These are phyloP conservation scores for Drosophila testacea DNA, from an alignment of 2,888 invertebrate species.

Conservation along the genomic window DNA sequence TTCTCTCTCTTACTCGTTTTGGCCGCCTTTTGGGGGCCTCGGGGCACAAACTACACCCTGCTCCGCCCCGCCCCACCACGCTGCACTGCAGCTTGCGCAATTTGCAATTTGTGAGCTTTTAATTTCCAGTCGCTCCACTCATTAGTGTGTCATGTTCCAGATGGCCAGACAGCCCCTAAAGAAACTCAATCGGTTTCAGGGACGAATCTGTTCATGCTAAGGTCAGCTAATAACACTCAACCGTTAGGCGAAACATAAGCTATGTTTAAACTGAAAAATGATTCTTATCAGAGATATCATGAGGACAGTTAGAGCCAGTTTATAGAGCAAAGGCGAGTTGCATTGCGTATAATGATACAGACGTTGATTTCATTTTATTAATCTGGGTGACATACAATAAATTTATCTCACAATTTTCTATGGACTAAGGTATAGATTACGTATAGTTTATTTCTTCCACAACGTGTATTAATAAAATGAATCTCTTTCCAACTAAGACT, in stretches of 20 bases:
- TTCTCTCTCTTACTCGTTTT: neutral
- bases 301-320: neutral
- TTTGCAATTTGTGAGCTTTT: slow-evolving; percentile 60
- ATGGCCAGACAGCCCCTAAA: slow-evolving; percentile 27
- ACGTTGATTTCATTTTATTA: neutral
- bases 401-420: too few species aligned
- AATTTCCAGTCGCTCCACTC: slow-evolving; percentile 59
- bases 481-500: neutral
- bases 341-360: neutral
- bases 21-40: slow-evolving; percentile 13
- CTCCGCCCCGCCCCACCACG: neutral
- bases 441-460: too few species aligned
- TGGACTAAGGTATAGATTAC: too few species aligned
- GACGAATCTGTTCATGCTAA: slow-evolving; percentile 15
- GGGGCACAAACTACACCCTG: slow-evolving; percentile 8
- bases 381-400: neutral
- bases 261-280: neutral
- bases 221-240: slow-evolving; percentile 12
- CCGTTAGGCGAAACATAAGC: slow-evolving; percentile 6
- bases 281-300: neutral
- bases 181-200: slow-evolving; percentile 32
- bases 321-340: neutral
- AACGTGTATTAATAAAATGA: too few species aligned
- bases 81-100: slow-evolving; percentile 29
- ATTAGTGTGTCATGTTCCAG: slow-evolving; percentile 59